Base-by-base conservation (phyloP, 1,140 invertebrate genomes). In the Formica exsecta region DNA sequence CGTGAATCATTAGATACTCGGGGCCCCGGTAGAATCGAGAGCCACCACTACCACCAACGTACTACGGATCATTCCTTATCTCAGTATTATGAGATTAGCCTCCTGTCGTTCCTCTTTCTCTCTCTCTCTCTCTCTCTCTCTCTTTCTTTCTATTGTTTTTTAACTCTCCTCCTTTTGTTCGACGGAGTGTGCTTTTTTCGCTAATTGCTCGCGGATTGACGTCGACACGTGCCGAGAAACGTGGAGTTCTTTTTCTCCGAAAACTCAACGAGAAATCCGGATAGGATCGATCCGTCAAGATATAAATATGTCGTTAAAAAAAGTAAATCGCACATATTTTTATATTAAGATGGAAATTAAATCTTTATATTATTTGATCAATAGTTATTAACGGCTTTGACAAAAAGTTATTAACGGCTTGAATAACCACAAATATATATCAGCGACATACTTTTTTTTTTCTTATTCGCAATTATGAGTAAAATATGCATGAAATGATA, bases 81-180 rank as follows among this genome's bases (percentile, higher is more conserved):
- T 93, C 76, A 73, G 90, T 91, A 94, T 94, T 94, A 92, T 90
- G 87, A 95, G 93, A 95, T 94, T 95, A 94, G 85, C 65, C 57
- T 62, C 61, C 77, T 29, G 59, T 36, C 64, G 38, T 85, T 81
- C 76, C 70, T 73, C 62, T 65, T 7, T 64, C 41, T 54, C 13
- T 76, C 16, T 66, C 13, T 83, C 73, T 38, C 32, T 36, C 32
- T 19, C 11, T n/a, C 13, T 76, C 16, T 44, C 11, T 44, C 44
- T 44, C 44, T 38, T 41, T 41, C 22, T 41, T 25, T 61, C n/a
- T 57, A n/a, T 64, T 74, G 7, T 59, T 87, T 85, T 83, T 83
- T 71, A 54, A 51, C 44, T 16, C 32, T 68, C 48, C n/a, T 19
- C 11, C 54, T 44, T 48, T 48, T 59, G 51, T 62, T 51, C 59